A percentile compares a stretch with the other conserved stretches of the same genome.
phyloP scores from a whole-genome alignment of 2,797 vertebrate genomes.

The Merluccius polli region DNA sequence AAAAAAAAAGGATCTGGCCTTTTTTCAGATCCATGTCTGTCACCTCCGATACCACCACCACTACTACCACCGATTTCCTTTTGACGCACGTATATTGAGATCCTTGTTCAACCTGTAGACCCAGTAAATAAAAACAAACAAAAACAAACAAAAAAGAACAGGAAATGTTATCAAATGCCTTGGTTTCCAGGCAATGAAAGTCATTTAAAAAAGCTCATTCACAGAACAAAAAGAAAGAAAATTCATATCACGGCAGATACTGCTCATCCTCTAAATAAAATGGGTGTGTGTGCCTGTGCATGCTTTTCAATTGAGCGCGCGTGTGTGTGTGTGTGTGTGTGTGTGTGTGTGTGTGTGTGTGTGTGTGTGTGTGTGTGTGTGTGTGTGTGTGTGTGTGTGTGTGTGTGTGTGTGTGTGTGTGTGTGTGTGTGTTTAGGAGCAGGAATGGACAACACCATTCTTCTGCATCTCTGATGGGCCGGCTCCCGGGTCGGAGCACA shows the following conservation, averaged over 20 bases:
- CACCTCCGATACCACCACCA: slow-evolving; percentile 51
- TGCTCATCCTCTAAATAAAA: slow-evolving; percentile 97
- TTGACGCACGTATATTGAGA: slow-evolving; percentile 50
- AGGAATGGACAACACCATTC: slow-evolving; percentile 81
- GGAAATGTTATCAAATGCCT: slow-evolving; percentile 78
- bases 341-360: slow-evolving; percentile 70
- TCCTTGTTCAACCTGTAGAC: slow-evolving; percentile 57
- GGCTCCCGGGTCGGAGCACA: slow-evolving; percentile 82
- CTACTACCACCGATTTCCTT: slow-evolving; percentile 49
- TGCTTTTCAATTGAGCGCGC: slow-evolving; percentile 71
- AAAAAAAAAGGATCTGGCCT: background rate
- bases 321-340: slow-evolving; percentile 63
- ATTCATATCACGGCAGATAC: slow-evolving; percentile 99
- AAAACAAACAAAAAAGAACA: slow-evolving; percentile 31
- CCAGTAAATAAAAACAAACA: slow-evolving; percentile 36
- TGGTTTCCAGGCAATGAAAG: slow-evolving; percentile 99
- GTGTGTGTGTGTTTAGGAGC: slow-evolving; percentile 61
- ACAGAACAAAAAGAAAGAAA: slow-evolving; percentile 99
- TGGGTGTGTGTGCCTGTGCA: slow-evolving; percentile 72
- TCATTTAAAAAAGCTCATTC: slow-evolving; percentile 99
- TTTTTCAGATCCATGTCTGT: slow-evolving; percentile 18
- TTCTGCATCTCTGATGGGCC: slow-evolving; percentile 84
- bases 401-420: slow-evolving; percentile 23
- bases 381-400: slow-evolving; percentile 74
- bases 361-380: slow-evolving; percentile 65